phyloP scores from a whole-genome alignment of 2,888 invertebrate genomes.

The Zygaena filipendulae region DNA sequence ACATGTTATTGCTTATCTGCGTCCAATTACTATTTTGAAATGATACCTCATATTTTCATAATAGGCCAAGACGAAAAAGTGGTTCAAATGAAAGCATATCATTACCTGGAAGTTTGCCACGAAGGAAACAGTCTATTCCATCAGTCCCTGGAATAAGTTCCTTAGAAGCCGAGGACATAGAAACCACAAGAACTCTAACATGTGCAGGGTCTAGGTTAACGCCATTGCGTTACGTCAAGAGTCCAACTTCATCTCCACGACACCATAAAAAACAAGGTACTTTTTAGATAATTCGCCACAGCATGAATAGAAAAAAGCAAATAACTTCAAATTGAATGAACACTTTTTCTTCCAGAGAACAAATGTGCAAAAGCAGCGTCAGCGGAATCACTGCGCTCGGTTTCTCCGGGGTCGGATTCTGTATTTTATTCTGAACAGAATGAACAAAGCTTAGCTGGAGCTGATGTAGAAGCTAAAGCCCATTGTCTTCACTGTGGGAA shows the following conservation, averaged over 20 bases:
- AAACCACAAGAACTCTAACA: conserved; percentile 54
- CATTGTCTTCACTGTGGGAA: conserved; percentile 88
- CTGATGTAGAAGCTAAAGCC: conserved; percentile 69
- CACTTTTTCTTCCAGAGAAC: conserved; percentile 31
- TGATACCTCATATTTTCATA: conserved; percentile 7
- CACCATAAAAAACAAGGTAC: conserved; percentile 53
- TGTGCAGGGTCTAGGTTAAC: conserved; percentile 58
- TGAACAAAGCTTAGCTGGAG: conserved; percentile 59
- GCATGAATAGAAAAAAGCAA: too few species aligned
- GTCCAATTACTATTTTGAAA: too few species aligned
- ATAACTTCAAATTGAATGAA: conserved; percentile 1
- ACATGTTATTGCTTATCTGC: too few species aligned
- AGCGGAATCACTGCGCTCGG: conserved; percentile 88
- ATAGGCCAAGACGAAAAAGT: conserved; percentile 56
- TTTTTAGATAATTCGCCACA: too few species aligned
- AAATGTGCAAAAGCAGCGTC: conserved; percentile 81
- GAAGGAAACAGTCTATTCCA: conserved; percentile 70
- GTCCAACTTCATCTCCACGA: conserved; percentile 63
- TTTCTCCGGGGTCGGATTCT: conserved; percentile 90
- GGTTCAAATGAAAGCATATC: conserved; percentile 72
- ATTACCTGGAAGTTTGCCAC: conserved; percentile 70
- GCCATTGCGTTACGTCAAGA: conserved; percentile 52
- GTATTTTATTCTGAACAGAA: conserved; percentile 88
- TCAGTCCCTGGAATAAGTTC: conserved; percentile 56
- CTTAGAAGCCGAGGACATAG: conserved; percentile 61